These are phyloP conservation scores for Etia nguti DNA, from an alignment of 2,113 vertebrate genomes.

Conservation along the genomic window DNA sequence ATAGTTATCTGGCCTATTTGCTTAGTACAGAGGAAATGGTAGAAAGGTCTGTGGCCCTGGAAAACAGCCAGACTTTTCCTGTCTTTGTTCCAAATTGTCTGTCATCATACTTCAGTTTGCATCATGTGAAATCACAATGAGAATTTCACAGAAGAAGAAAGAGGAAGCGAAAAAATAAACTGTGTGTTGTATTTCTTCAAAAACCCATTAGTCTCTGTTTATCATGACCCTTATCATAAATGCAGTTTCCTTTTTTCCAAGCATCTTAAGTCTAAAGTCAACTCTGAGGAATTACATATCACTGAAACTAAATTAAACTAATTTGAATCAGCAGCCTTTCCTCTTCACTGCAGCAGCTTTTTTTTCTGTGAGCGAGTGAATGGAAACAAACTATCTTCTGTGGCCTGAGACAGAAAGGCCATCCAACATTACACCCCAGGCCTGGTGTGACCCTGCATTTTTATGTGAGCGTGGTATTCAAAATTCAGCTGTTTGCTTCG, in stretches of 20 bases:
- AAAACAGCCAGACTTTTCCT: conserved; percentile 56
- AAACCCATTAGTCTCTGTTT: background rate
- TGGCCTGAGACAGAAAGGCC: conserved; percentile 2
- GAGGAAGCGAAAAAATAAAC: background rate
- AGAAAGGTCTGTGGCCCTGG: conserved; percentile 40
- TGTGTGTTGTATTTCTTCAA: background rate
- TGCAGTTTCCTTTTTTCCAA: background rate
- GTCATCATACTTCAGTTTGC: background rate
- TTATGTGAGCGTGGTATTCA: background rate
- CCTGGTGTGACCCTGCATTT: background rate
- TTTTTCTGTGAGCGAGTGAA: background rate
- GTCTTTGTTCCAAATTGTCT: conserved; percentile 61
- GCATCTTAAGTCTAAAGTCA: background rate
- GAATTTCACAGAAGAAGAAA: background rate
- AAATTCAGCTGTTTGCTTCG: background rate
- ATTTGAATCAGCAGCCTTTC: background rate
- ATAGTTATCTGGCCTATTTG: conserved; percentile 8
- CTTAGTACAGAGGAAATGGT: conserved; percentile 3
- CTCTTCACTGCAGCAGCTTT: background rate
- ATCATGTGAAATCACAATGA: conserved; percentile 17
- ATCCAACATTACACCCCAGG: background rate
- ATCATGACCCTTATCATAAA: background rate
- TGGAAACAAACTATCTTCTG: conserved; percentile 21
- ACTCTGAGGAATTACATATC: background rate
- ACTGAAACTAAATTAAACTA: background rate